These are phyloP conservation scores for Picathartes gymnocephalus DNA, from an alignment of 2,113 vertebrate species.

Conservation along the genomic window DNA sequence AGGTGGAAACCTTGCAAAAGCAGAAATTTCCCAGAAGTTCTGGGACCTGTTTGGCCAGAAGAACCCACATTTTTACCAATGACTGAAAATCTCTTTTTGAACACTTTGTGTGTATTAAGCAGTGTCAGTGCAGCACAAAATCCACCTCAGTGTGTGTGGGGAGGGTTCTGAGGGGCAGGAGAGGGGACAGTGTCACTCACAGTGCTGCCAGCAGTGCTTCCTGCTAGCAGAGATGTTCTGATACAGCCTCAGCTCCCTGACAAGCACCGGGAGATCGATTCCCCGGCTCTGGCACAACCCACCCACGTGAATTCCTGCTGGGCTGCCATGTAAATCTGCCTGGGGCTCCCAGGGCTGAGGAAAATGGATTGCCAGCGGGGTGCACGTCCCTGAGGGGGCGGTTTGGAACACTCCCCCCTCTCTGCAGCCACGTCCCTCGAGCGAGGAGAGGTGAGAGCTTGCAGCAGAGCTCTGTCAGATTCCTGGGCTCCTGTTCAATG, in stretches of 20 bases:
- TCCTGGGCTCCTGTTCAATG: background rate
- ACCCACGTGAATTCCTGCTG: background rate
- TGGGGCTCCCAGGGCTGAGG: background rate
- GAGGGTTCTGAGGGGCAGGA: background rate
- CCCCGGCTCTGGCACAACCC: background rate
- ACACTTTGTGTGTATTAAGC: accelerated
- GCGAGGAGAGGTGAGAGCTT: background rate
- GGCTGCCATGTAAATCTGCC: accelerated
- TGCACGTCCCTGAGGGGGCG: background rate
- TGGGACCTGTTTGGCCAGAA: background rate
- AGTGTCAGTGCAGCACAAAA: background rate
- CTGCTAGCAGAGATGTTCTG: accelerated
- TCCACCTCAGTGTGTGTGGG: accelerated
- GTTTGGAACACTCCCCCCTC: background rate
- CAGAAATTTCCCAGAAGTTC: background rate
- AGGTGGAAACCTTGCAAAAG: background rate
- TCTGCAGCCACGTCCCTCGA: background rate
- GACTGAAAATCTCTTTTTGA: background rate
- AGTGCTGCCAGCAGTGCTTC: background rate
- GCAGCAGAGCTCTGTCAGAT: background rate
- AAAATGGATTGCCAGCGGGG: accelerated
- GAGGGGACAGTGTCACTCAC: accelerated
- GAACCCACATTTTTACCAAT: accelerated
- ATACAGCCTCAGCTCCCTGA: background rate
- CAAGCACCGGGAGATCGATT: accelerated